phyloP scores from a whole-genome alignment of 2,797 vertebrate species.

The Myiotriccus ornatus region DNA sequence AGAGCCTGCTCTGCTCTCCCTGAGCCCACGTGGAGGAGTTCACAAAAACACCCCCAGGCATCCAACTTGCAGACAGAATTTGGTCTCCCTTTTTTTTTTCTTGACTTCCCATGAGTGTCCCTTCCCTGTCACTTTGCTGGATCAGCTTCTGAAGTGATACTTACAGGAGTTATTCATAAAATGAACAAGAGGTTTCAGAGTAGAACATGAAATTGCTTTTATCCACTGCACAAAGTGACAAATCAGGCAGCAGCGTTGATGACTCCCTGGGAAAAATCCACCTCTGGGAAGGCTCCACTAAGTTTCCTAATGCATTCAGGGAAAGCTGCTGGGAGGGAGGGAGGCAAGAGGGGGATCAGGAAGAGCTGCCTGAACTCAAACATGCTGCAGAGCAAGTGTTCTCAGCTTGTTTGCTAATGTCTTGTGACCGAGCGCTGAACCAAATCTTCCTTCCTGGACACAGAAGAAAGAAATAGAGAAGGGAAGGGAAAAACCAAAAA shows the following conservation, averaged over 20 bases:
- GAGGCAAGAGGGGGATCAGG: background rate
- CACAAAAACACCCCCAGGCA: background rate
- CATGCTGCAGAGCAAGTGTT: background rate
- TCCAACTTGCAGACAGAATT: background rate
- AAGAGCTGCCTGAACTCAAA: background rate
- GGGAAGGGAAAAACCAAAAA: background rate
- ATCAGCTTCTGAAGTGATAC: background rate
- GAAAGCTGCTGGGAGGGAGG: background rate
- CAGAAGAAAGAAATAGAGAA: background rate
- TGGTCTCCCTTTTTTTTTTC: background rate
- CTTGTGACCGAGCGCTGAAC: background rate
- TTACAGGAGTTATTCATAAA: constrained; percentile 15
- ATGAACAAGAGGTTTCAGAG: constrained; percentile 11
- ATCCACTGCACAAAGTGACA: background rate
- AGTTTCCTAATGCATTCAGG: background rate
- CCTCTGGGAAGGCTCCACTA: background rate
- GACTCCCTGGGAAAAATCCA: background rate
- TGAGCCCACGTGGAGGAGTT: background rate
- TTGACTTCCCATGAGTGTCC: background rate
- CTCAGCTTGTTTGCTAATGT: constrained; percentile 33
- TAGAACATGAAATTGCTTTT: constrained; percentile 42
- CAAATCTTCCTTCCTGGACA: background rate
- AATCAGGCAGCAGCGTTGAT: background rate
- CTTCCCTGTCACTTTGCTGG: background rate
- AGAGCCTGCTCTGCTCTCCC: background rate